Base-by-base conservation (phyloP, 1,140 invertebrate genomes). In the Uloborus diversus region DNA sequence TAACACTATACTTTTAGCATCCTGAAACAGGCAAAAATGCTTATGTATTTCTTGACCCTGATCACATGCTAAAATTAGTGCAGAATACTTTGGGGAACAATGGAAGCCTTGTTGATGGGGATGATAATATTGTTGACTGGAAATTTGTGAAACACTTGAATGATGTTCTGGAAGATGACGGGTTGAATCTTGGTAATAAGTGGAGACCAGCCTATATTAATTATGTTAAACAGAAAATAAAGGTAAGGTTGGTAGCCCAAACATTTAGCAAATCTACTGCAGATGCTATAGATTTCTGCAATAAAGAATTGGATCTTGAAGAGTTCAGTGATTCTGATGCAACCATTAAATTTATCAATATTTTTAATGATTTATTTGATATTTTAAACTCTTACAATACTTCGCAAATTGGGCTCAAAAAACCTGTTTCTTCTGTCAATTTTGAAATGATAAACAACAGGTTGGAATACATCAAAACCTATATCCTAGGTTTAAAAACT, bases 351-450 rank as follows among this genome's bases (percentile, higher is more conserved):
- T 42, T 66, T 28, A 4, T 66, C 4, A 42, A 27, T 2, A 66
- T 66, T 27, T 9, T 66, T 47, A 66, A 47, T 47, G n/a, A 66
- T 13, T 47, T 47, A 47, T 66, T 66, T 49, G 3, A 66, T 49
- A 11, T 66, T 4, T 25, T 47, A 7, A 66, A 66, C 28, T 42
- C 64, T 9, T 47, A 27, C 4, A 28, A 1, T 49, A 1, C 7
- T 42, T 2, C 23, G 11, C 11, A 30, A 14, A 4, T 11, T 62
- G 59, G 59, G 7, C 28, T 62, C 20, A 62, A 62, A 62, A 25
- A 62, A 30, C 11, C 51, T 11, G 23, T 56, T 20, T n/a, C n/a
- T n/a, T n/a, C n/a, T n/a, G n/a, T n/a, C n/a, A n/a, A n/a, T n/a
- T n/a, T n/a, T n/a, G n/a, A n/a, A n/a, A n/a, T n/a, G n/a, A n/a